These are phyloP conservation scores for Antennarius maculatus DNA, from an alignment of 2,797 vertebrate species.

Conservation along the genomic window DNA sequence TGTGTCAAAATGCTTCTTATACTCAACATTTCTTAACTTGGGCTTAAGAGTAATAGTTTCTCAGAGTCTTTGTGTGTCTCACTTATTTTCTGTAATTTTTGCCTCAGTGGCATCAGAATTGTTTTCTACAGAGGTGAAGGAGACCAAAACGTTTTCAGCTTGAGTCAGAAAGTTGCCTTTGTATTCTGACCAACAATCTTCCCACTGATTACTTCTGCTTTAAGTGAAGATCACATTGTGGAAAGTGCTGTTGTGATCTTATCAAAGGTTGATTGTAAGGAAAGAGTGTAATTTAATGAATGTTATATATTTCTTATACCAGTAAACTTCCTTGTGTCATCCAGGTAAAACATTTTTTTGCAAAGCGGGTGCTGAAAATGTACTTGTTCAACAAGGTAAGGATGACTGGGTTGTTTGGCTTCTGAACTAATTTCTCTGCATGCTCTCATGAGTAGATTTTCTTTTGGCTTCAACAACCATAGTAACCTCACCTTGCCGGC, in stretches of 20 bases:
- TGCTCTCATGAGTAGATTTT: constrained; percentile 34
- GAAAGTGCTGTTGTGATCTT: not conserved
- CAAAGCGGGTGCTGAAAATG: constrained; percentile 91
- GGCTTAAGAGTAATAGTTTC: not conserved
- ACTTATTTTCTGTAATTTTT: not conserved
- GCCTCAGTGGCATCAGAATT: not conserved
- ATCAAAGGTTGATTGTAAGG: constrained; percentile 17
- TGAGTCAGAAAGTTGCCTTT: not conserved
- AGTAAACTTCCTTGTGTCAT: constrained; percentile 64
- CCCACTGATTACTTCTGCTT: not conserved
- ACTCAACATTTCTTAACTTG: not conserved
- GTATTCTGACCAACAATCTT: not conserved
- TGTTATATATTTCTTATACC: constrained; percentile 12
- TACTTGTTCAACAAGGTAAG: constrained; percentile 99
- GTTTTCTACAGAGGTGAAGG: not conserved
- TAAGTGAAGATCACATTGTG: not conserved
- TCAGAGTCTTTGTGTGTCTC: not conserved
- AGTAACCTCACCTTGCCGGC: constrained; percentile 18
- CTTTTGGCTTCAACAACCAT: constrained; percentile 8
- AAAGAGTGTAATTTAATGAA: not conserved
- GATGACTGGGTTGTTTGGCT: constrained; percentile 14
- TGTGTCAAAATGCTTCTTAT: constrained; percentile 20
- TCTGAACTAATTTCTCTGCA: constrained; percentile 41
- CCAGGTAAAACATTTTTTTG: constrained; percentile 93
- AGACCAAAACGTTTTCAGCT: not conserved